Conservation (phyloP, 2,797 vertebrate genomes). For the Tamandua tetradactyla region DNA sequence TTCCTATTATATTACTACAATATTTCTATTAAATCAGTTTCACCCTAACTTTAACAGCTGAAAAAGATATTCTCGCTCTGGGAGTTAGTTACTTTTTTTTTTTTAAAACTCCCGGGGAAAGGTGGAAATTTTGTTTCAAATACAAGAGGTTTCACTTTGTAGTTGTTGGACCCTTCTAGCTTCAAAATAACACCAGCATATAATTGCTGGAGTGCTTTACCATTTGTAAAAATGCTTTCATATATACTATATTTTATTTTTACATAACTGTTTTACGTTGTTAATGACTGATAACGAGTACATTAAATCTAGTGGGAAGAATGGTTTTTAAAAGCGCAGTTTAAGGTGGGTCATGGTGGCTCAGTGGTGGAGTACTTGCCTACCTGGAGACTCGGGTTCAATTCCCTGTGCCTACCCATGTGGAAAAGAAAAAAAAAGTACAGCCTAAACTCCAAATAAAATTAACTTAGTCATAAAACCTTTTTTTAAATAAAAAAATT, state of each 20-base stretch:
- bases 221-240: conserved; percentile 30
- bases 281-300: conserved; percentile 21
- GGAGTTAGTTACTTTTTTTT: conserved; percentile 9
- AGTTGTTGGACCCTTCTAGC: not conserved
- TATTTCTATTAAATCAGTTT: conserved; percentile 43
- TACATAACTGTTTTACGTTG: conserved; percentile 18
- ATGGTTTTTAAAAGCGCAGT: conserved; percentile 43
- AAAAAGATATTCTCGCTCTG: not conserved
- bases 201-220: conserved; percentile 26
- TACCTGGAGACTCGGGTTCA: too few relatives aligned
- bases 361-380: too few relatives aligned
- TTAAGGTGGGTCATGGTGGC: too few relatives aligned
- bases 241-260: conserved; percentile 42
- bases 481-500: too few relatives aligned
- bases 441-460: conserved; percentile 25
- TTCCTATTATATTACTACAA: not conserved
- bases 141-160: conserved; percentile 36
- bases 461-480: conserved; percentile 22
- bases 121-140: conserved; percentile 52
- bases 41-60: conserved; percentile 38
- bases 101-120: not conserved
- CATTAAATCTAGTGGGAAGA: conserved; percentile 37
- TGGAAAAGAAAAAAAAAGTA: too few relatives aligned
- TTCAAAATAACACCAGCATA: conserved; percentile 42
- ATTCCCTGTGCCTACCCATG: too few relatives aligned